These are phyloP conservation scores for Idaea biselata DNA, from an alignment of 2,888 invertebrate species.

Conservation along the genomic window DNA sequence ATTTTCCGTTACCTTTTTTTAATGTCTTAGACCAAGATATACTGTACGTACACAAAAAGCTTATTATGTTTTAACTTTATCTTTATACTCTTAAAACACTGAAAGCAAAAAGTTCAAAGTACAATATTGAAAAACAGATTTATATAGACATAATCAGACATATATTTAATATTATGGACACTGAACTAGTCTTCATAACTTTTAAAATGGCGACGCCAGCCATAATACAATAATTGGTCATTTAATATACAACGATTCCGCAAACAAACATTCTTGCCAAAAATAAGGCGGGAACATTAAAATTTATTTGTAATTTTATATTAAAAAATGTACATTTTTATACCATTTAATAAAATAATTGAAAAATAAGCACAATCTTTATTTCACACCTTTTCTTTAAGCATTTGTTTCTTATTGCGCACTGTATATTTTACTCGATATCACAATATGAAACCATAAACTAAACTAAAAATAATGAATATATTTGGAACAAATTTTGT, in stretches of 20 bases:
- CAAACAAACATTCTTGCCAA: slow-evolving; percentile 26
- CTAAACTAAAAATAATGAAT: neutral
- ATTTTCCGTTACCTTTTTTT: slow-evolving; percentile 24
- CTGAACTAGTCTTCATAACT: slow-evolving; percentile 47
- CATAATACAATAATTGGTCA: slow-evolving; percentile 27
- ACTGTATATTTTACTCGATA: slow-evolving; percentile 14
- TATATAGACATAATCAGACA: slow-evolving; percentile 33
- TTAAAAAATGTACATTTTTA: slow-evolving; percentile 72
- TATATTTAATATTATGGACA: slow-evolving; percentile 30
- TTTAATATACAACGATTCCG: slow-evolving; percentile 32
- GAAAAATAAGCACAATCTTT: slow-evolving; percentile 47
- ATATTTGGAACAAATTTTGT: neutral
- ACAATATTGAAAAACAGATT: slow-evolving; percentile 23
- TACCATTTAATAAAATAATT: slow-evolving; percentile 74
- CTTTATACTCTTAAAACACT: neutral
- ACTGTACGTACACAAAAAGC: neutral
- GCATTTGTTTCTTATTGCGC: neutral
- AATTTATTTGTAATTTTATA: slow-evolving; percentile 51
- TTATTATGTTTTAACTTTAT: neutral
- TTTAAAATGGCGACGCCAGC: slow-evolving; percentile 33
- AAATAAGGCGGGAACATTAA: slow-evolving; percentile 34
- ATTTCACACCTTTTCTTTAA: slow-evolving; percentile 32
- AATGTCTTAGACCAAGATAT: neutral
- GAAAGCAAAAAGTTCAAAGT: neutral
- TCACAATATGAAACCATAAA: neutral